Conservation (phyloP, 2,797 vertebrate species). For the Potorous gilbertii region DNA sequence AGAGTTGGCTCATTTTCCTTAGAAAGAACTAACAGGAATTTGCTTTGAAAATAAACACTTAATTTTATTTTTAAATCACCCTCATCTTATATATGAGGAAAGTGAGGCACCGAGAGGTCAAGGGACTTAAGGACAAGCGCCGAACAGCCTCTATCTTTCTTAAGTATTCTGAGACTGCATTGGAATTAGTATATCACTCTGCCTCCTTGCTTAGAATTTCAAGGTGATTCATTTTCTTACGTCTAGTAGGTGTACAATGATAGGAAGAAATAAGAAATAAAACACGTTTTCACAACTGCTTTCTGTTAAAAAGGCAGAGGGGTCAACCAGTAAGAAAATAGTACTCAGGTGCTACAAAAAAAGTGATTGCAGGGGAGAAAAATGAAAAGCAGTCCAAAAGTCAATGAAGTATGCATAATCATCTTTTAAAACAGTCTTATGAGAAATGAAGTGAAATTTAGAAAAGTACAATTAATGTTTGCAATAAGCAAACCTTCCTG, state of each 20-base stretch:
- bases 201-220: background rate
- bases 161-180: accelerated
- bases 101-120: accelerated
- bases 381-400: too few species aligned
- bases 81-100: background rate
- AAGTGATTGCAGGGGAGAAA: background rate
- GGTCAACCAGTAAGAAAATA: background rate
- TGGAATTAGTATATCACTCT: background rate
- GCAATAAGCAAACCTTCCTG: background rate
- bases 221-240: background rate
- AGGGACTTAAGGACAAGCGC: background rate
- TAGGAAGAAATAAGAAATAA: background rate
- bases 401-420: accelerated
- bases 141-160: accelerated
- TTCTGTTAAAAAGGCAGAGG: background rate
- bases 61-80: background rate
- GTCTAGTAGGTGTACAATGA: background rate
- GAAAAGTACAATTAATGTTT: accelerated
- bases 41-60: background rate
- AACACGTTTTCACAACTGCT: background rate
- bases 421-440: background rate
- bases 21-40: background rate
- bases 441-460: accelerated
- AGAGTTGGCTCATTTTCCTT: background rate
- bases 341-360: background rate